phyloP scores from a whole-genome alignment of 1,140 invertebrate species.

The Zaprionus davidi region DNA sequence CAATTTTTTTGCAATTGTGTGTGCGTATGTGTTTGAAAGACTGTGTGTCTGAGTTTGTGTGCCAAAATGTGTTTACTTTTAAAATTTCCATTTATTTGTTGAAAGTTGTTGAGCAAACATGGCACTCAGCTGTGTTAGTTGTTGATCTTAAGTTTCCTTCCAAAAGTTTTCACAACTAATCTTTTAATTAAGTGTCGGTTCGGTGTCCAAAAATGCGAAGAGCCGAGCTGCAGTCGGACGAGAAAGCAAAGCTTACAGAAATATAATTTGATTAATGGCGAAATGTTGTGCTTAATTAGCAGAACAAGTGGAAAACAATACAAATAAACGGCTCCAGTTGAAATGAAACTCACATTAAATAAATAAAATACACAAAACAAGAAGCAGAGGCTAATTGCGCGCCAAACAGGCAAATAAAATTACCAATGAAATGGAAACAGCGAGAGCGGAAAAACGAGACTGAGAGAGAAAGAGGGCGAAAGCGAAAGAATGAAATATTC shows the following conservation, averaged over 20 bases:
- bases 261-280: constrained; percentile 79
- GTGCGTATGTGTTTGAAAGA: background rate
- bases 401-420: constrained; percentile 57
- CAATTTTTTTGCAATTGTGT: constrained; percentile 45
- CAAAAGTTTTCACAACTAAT: constrained; percentile 78
- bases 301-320: constrained; percentile 29
- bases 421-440: constrained; percentile 53
- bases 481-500: background rate
- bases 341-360: constrained; percentile 30
- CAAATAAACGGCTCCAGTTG: constrained; percentile 14
- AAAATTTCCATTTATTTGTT: constrained; percentile 80
- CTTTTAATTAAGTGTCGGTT: constrained; percentile 77
- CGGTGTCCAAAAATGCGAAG: constrained; percentile 37
- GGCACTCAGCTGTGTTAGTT: constrained; percentile 36
- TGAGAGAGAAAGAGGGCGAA: constrained; percentile 16
- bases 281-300: constrained; percentile 80
- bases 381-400: constrained; percentile 60
- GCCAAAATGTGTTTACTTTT: constrained; percentile 78
- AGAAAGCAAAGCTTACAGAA: constrained; percentile 27
- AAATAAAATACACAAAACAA: constrained; percentile 30
- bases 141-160: constrained; percentile 73
- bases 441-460: background rate
- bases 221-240: constrained; percentile 39
- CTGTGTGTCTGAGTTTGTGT: constrained; percentile 41
- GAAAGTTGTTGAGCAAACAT: constrained; percentile 77